A percentile compares a stretch with the other conserved stretches of the same genome.
Evolutionary conservation across 2,888 invertebrate genomes (phyloP).

Genomic region (Rhagonycha lutea): DNA sequence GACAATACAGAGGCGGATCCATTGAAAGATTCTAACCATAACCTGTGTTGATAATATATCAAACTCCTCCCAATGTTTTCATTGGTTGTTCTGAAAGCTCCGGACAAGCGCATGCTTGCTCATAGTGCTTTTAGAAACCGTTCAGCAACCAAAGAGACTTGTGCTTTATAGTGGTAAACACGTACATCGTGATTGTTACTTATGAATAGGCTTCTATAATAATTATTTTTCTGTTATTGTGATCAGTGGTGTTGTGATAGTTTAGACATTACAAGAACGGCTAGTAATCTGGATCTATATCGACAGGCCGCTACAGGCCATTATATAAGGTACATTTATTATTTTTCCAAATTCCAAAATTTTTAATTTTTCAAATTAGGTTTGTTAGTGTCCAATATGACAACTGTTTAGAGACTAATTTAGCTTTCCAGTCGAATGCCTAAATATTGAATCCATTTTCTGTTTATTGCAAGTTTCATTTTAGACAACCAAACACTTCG

Average conservation of each 20-base stretch:
- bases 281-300: constrained; percentile 76
- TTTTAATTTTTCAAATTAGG: background rate
- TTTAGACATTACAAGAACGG: constrained; percentile 15
- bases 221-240: constrained; percentile 24
- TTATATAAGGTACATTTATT: constrained; percentile 66
- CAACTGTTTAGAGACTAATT: background rate
- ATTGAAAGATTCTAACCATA: constrained; percentile 51
- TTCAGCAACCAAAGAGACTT: constrained; percentile 46
- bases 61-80: constrained; percentile 45
- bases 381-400: background rate
- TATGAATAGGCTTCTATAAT: constrained; percentile 15
- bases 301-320: constrained; percentile 76
- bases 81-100: constrained; percentile 45
- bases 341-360: background rate
- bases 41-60: constrained; percentile 50
- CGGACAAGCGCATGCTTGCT: constrained; percentile 44
- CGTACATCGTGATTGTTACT: constrained; percentile 39
- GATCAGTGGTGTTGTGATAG: constrained; percentile 27
- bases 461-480: background rate
- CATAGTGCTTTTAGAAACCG: constrained; percentile 29
- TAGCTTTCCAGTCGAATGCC: no score
- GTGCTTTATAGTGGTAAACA: constrained; percentile 50
- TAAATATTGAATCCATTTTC: background rate
- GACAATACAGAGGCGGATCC: constrained; percentile 53
- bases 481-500: background rate